Evolutionary conservation across 2,113 vertebrate genomes (phyloP).

Genomic region (Aramus guarauna): DNA sequence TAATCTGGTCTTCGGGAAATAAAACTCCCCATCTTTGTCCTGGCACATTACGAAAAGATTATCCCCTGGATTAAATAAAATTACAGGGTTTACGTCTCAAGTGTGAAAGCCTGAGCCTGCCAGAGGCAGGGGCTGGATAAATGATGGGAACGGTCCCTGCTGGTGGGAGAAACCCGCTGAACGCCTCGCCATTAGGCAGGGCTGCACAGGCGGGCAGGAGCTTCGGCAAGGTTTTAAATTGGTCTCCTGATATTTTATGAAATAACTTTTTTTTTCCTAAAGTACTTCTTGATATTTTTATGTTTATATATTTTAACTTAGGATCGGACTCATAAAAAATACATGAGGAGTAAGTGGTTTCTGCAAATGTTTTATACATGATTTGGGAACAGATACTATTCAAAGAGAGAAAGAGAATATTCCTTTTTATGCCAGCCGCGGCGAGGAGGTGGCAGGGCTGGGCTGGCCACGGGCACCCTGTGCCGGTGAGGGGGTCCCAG

Average conservation of each 20-base stretch:
- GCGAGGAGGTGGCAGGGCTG: background rate
- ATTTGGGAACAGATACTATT: conserved; percentile 58
- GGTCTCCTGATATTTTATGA: conserved; percentile 71
- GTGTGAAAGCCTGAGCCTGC: background rate
- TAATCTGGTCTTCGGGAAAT: background rate
- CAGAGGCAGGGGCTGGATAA: background rate
- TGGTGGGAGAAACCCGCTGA: background rate
- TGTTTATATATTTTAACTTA: conserved; percentile 79
- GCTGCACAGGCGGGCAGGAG: background rate
- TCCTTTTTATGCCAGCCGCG: background rate
- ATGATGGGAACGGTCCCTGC: background rate
- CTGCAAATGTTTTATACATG: conserved; percentile 81
- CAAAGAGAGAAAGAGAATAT: background rate
- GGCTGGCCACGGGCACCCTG: rapidly evolving
- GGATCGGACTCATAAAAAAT: conserved; percentile 76
- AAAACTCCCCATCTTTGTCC: conserved; percentile 24
- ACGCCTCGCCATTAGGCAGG: background rate
- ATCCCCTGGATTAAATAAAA: conserved; percentile 38
- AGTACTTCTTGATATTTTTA: conserved; percentile 80
- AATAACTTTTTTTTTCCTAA: conserved; percentile 58
- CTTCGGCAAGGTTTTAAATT: background rate
- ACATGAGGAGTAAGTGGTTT: conserved; percentile 77
- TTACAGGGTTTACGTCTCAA: conserved; percentile 5
- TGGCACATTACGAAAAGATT: background rate
- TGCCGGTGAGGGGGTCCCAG: rapidly evolving